Conservation (phyloP, 1,140 invertebrate genomes). For the Cheumatopsyche charites region DNA sequence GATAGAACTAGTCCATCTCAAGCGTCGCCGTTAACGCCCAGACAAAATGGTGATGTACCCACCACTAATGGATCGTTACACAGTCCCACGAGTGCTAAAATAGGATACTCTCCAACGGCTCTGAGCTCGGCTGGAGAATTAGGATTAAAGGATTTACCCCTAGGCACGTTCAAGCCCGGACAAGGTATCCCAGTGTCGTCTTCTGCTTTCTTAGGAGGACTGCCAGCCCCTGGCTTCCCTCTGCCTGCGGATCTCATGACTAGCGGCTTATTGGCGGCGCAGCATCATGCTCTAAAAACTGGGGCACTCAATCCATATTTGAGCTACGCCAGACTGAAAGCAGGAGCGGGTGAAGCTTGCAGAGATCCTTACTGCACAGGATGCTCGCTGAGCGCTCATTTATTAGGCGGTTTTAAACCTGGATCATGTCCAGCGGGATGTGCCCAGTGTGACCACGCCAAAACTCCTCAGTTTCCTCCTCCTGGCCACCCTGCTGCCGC, state of each 20-base stretch:
- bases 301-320: conserved; percentile 72
- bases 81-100: conserved; percentile 57
- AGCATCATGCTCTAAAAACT: conserved; percentile 72
- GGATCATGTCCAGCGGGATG: conserved; percentile 82
- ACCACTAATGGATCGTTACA: conserved; percentile 53
- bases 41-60: conserved; percentile 57
- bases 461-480: conserved; percentile 58
- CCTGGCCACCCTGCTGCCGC: conserved; percentile 66
- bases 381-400: conserved; percentile 84
- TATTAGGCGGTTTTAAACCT: conserved; percentile 63
- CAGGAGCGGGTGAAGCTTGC: conserved; percentile 67
- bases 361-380: conserved; percentile 91
- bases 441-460: conserved; percentile 85
- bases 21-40: conserved; percentile 53
- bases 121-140: conserved; percentile 64
- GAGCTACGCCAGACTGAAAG: conserved; percentile 74
- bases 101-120: conserved; percentile 62
- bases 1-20: conserved; percentile 60
- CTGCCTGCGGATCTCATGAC: conserved; percentile 75
- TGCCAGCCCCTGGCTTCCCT: conserved; percentile 64
- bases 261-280: conserved; percentile 72
- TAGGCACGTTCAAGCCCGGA: conserved; percentile 70
- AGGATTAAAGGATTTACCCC: conserved; percentile 64
- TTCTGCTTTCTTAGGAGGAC: conserved; percentile 62
- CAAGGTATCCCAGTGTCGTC: conserved; percentile 59